These are phyloP conservation scores for Ophioninae sp. DNA, from an alignment of 2,888 invertebrate species.

Conservation along the genomic window DNA sequence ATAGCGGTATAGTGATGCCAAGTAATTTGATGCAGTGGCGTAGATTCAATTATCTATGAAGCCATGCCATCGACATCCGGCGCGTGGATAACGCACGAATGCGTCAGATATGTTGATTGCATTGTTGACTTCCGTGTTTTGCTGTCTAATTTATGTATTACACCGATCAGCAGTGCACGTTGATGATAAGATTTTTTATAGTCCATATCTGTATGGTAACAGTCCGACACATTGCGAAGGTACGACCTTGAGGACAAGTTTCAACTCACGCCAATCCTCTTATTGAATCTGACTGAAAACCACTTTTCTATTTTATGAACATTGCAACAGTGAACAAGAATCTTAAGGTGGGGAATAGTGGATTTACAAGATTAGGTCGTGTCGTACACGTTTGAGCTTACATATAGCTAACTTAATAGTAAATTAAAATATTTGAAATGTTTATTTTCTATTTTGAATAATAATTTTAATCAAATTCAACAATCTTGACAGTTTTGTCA, in stretches of 20 bases:
- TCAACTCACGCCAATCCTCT: background rate
- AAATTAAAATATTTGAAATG: no score
- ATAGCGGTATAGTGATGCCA: background rate
- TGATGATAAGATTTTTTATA: constrained; percentile 32
- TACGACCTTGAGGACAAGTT: background rate
- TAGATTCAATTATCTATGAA: background rate
- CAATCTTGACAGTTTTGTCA: no score
- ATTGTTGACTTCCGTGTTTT: background rate
- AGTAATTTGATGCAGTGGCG: background rate
- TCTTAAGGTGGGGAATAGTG: background rate
- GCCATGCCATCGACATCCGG: background rate
- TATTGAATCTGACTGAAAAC: background rate
- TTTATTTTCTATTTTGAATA: no score
- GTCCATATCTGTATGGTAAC: background rate
- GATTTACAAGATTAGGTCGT: no score
- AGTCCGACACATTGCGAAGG: constrained; percentile 16
- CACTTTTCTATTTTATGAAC: background rate
- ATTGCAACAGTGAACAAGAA: background rate
- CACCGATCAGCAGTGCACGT: constrained; percentile 14
- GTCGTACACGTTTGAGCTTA: no score
- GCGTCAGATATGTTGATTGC: background rate
- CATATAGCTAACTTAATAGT: no score
- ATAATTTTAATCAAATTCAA: no score
- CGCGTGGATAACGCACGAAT: background rate
- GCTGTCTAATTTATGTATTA: background rate